These are phyloP conservation scores for Ostrea edulis DNA, from an alignment of 1,140 invertebrate species.

Conservation along the genomic window DNA sequence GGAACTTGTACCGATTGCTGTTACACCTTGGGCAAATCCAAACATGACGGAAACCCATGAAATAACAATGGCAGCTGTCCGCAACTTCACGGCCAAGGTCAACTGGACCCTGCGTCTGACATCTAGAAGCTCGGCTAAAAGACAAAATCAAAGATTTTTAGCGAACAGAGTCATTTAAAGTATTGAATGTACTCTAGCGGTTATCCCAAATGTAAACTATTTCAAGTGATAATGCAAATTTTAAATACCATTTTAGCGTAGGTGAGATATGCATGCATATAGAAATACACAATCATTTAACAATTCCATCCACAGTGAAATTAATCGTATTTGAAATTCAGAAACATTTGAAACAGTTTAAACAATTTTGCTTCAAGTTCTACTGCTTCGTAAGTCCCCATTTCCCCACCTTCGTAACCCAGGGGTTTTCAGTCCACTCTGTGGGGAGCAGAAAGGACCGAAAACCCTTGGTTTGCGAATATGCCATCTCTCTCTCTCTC, in stretches of 20 bases:
- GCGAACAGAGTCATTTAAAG: neutral
- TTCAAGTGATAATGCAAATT: too few relatives aligned
- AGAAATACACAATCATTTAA: too few relatives aligned
- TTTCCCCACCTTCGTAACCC: neutral
- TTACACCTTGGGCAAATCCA: neutral
- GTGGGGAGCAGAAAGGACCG: neutral
- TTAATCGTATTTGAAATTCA: neutral
- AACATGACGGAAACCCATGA: neutral
- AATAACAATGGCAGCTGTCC: neutral
- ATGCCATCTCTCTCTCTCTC: neutral
- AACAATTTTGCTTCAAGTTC: neutral
- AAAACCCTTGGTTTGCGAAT: neutral
- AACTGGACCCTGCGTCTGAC: neutral
- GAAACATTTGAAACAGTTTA: neutral
- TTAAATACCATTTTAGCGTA: too few relatives aligned
- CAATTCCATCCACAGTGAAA: neutral
- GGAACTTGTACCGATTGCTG: neutral
- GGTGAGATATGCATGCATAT: too few relatives aligned
- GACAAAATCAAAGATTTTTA: neutral
- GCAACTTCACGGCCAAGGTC: neutral
- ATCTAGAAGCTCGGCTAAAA: neutral
- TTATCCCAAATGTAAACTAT: neutral
- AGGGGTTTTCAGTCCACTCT: neutral
- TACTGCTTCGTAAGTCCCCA: neutral
- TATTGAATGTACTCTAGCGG: neutral